Evolutionary conservation across 1,140 invertebrate species (phyloP).

Genomic region (Solenopsis fugax): DNA sequence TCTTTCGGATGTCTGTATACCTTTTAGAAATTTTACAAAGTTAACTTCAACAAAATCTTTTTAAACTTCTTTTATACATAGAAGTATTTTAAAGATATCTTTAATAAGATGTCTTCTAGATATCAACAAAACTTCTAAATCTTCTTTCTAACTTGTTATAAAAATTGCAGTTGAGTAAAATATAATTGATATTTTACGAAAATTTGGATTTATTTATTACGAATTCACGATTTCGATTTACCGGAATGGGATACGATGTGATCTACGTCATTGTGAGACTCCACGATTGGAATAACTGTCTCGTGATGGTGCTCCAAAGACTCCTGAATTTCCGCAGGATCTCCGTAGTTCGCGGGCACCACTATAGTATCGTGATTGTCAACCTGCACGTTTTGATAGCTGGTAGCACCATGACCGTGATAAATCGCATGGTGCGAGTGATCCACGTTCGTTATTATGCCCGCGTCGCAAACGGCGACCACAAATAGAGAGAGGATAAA

Average conservation of each 20-base stretch:
- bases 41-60: no score
- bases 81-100: no score
- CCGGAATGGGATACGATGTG: constrained; percentile 41
- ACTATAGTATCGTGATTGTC: constrained; percentile 75
- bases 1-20: no score
- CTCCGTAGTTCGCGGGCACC: constrained; percentile 67
- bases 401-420: constrained; percentile 81
- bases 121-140: no score
- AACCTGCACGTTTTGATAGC: constrained; percentile 80
- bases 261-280: constrained; percentile 18
- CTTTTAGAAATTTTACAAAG: no score
- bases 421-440: constrained; percentile 78
- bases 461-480: constrained; percentile 70
- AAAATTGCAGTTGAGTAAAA: constrained; percentile 6
- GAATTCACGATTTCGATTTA: constrained; percentile 24
- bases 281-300: constrained; percentile 33
- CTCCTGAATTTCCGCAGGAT: background rate
- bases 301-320: constrained; percentile 24
- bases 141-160: background rate
- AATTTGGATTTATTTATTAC: background rate
- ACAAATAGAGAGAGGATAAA: constrained; percentile 66
- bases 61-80: no score
- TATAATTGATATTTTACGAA: background rate
- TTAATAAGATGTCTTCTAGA: no score
- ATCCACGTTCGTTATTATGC: constrained; percentile 74